Evolutionary conservation across 2,797 vertebrate genomes (phyloP).

Genomic region (Vespertilio murinus): DNA sequence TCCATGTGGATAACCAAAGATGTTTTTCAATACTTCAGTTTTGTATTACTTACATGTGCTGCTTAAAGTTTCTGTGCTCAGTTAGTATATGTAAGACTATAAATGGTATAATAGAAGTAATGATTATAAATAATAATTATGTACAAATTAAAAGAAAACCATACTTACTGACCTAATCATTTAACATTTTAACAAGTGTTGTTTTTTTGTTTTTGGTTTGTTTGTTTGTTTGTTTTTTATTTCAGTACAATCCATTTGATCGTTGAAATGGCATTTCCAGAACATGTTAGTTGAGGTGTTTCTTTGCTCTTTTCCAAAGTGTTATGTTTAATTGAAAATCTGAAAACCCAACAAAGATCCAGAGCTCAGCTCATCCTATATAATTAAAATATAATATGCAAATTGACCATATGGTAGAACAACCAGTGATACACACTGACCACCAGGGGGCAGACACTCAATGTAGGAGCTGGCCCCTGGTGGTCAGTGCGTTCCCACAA

Average conservation of each 20-base stretch:
- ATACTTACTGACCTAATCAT: background rate
- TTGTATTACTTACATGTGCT: background rate
- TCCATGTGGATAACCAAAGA: background rate
- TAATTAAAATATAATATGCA: too few species aligned
- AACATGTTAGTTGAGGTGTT: background rate
- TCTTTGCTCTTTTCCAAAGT: background rate
- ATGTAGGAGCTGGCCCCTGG: too few species aligned
- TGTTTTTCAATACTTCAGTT: slow-evolving; percentile 17
- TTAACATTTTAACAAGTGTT: background rate
- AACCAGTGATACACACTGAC: too few species aligned
- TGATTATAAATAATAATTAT: background rate
- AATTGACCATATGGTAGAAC: too few species aligned
- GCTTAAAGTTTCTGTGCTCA: background rate
- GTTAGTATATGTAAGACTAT: background rate
- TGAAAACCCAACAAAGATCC: background rate
- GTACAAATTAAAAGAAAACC: background rate
- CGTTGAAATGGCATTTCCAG: background rate
- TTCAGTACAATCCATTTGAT: background rate
- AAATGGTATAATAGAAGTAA: background rate
- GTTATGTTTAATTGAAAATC: background rate
- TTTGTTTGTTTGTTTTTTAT: background rate
- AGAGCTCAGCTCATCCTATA: background rate
- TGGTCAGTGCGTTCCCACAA: too few species aligned
- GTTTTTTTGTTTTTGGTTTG: too few species aligned
- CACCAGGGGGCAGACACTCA: too few species aligned